These are phyloP conservation scores for Ceratoteleas bidentatus DNA, from an alignment of 1,140 invertebrate species.

Conservation along the genomic window DNA sequence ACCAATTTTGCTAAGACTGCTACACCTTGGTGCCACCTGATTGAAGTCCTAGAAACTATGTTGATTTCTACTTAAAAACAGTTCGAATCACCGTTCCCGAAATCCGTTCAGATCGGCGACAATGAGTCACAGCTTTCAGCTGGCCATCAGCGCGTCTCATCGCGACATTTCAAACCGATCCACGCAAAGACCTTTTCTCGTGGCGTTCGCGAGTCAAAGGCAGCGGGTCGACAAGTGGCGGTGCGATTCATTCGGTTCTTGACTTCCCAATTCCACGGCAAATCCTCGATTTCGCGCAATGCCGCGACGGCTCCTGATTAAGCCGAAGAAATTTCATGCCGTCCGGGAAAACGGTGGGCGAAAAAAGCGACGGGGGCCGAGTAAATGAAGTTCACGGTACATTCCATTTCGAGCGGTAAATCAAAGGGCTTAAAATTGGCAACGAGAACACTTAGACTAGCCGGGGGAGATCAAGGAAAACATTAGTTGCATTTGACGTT, in stretches of 20 bases:
- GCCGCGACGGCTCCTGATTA: constrained; percentile 54
- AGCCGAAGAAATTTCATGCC: constrained; percentile 37
- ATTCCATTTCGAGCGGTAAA: constrained; percentile 67
- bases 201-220: neutral
- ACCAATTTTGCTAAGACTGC: too few relatives aligned
- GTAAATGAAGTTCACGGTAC: constrained; percentile 65
- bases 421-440: constrained; percentile 69
- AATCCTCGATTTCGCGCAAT: constrained; percentile 53
- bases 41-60: too few relatives aligned
- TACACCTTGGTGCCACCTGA: too few relatives aligned
- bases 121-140: too few relatives aligned
- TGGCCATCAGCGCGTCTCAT: too few relatives aligned
- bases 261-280: constrained; percentile 53
- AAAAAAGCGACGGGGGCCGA: constrained; percentile 20
- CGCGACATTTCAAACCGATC: too few relatives aligned
- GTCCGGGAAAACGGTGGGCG: constrained; percentile 15
- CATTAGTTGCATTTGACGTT: constrained; percentile 78
- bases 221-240: too few relatives aligned
- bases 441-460: constrained; percentile 61
- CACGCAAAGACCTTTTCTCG: too few relatives aligned
- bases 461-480: constrained; percentile 74
- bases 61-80: too few relatives aligned
- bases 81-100: too few relatives aligned
- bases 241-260: constrained; percentile 37
- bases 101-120: too few relatives aligned